phyloP scores from a whole-genome alignment of 2,113 vertebrate species.

The Mionectes macconnelli region DNA sequence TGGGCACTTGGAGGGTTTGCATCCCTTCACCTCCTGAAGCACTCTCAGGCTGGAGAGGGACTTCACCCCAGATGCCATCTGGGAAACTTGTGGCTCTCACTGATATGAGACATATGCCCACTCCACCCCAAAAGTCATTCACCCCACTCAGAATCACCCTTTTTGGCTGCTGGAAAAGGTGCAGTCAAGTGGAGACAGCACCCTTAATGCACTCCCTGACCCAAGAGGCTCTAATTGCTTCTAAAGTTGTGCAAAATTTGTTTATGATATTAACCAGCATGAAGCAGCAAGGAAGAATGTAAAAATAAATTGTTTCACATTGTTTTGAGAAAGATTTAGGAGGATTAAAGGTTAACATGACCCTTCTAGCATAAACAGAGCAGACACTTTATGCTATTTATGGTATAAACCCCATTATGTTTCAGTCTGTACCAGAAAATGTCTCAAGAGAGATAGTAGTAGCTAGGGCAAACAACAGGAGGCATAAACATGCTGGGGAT shows the following conservation, averaged over 20 bases:
- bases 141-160: not conserved
- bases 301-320: not conserved
- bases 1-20: not conserved
- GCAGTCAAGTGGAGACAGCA: not conserved
- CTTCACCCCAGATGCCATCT: not conserved
- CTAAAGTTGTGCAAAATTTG: not conserved
- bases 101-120: rapidly evolving
- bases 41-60: not conserved
- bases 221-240: not conserved
- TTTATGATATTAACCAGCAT: not conserved
- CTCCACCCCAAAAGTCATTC: not conserved
- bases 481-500: not conserved
- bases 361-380: not conserved
- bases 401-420: not conserved
- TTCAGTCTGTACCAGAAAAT: not conserved
- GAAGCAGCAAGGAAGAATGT: not conserved
- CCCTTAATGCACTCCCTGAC: not conserved
- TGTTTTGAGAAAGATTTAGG: not conserved
- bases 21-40: not conserved
- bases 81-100: not conserved
- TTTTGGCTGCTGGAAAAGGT: not conserved
- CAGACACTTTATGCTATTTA: not conserved
- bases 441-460: not conserved
- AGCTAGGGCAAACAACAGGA: not conserved
- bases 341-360: slow-evolving; percentile 20